A percentile compares a stretch with the other conserved stretches of the same genome.
These are phyloP conservation scores for Chiroxiphia lanceolata DNA, from an alignment of 2,797 vertebrate genomes.

Conservation along the genomic window DNA sequence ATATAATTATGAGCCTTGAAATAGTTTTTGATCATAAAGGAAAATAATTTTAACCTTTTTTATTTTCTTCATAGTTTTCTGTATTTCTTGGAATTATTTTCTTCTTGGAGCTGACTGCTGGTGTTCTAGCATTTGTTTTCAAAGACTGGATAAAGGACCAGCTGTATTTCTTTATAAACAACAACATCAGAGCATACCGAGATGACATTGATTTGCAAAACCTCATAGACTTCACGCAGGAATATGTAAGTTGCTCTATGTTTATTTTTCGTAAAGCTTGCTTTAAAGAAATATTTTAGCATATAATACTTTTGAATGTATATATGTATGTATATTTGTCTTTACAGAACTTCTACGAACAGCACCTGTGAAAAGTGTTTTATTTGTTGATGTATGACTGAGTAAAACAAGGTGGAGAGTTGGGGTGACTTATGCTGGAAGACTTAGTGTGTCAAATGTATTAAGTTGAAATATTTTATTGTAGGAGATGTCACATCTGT, in stretches of 20 bases:
- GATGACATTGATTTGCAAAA: slow-evolving; percentile 99
- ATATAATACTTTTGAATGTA: background rate
- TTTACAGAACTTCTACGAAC: background rate
- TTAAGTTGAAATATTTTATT: background rate
- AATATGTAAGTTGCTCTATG: slow-evolving; percentile 87
- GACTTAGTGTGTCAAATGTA: background rate
- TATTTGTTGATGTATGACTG: background rate
- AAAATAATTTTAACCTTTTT: background rate
- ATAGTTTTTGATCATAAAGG: background rate
- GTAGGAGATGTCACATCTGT: background rate
- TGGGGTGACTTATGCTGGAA: background rate
- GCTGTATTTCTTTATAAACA: slow-evolving; percentile 99
- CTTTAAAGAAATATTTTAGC: background rate
- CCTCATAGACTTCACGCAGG: slow-evolving; percentile 99
- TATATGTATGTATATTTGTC: background rate
- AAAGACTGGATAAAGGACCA: slow-evolving; percentile 99
- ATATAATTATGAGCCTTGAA: background rate
- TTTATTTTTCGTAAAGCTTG: slow-evolving; percentile 11
- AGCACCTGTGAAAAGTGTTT: background rate
- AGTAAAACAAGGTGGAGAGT: background rate
- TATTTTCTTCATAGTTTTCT: slow-evolving; percentile 85
- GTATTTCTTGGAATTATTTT: slow-evolving; percentile 99
- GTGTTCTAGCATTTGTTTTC: slow-evolving; percentile 97
- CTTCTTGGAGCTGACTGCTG: slow-evolving; percentile 98
- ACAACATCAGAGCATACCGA: slow-evolving; percentile 97